A percentile compares a stretch with the other conserved stretches of the same genome.
These are phyloP conservation scores for Ichneumoninae sp. DNA, from an alignment of 2,888 invertebrate species.

Conservation along the genomic window DNA sequence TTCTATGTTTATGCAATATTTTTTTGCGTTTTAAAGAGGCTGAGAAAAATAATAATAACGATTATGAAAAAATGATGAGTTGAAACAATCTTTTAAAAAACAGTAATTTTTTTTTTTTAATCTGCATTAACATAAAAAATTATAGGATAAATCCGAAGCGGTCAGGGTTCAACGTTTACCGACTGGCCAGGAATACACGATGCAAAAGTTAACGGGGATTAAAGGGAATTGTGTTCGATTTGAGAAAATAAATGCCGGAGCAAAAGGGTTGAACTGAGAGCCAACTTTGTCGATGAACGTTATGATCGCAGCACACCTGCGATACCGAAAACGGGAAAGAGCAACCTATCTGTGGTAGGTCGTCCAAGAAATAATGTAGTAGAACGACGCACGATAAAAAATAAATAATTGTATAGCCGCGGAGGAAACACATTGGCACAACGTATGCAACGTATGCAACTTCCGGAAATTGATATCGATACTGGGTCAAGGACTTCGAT, in stretches of 20 bases:
- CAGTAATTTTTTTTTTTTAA: too few relatives aligned
- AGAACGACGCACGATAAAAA: background rate
- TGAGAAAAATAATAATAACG: too few relatives aligned
- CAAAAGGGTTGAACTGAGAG: background rate
- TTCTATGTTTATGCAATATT: too few relatives aligned
- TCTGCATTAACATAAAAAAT: too few relatives aligned
- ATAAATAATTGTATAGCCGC: background rate
- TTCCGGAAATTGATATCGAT: slow-evolving; percentile 46
- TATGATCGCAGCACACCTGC: background rate
- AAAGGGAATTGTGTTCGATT: background rate
- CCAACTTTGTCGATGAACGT: slow-evolving; percentile 5
- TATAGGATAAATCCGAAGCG: too few relatives aligned
- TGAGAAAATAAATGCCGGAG: background rate
- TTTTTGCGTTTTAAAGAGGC: too few relatives aligned
- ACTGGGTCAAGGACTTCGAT: slow-evolving; percentile 53
- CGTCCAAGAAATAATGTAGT: slow-evolving; percentile 1
- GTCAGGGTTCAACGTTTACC: too few relatives aligned
- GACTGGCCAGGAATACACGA: too few relatives aligned
- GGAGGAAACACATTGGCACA: slow-evolving; percentile 1
- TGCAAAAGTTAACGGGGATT: background rate
- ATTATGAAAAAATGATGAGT: too few relatives aligned
- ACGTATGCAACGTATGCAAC: background rate
- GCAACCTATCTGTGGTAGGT: background rate
- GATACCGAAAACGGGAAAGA: background rate
- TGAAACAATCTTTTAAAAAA: too few relatives aligned